Evolutionary conservation across 2,113 vertebrate species (phyloP).

Genomic region (Pantherophis guttatus): DNA sequence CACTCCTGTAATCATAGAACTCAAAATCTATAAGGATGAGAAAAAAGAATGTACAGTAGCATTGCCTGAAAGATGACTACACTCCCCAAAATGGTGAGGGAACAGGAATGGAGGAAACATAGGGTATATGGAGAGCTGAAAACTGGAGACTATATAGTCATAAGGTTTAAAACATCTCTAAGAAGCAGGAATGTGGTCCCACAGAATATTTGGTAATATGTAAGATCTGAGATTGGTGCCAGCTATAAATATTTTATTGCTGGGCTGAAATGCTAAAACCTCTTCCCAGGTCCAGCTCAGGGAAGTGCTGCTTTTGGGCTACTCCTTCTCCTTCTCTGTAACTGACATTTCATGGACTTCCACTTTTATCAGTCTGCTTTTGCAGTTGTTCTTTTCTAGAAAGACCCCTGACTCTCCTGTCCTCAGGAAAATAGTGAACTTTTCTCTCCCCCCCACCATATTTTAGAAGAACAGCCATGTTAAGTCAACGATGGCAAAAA

Average conservation of each 20-base stretch:
- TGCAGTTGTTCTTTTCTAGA: background rate
- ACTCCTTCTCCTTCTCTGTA: background rate
- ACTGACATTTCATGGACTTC: background rate
- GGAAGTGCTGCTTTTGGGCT: background rate
- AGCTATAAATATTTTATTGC: background rate
- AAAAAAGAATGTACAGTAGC: background rate
- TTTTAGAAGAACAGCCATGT: background rate
- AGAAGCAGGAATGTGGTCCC: background rate
- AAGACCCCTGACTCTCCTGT: background rate
- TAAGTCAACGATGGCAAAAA: background rate
- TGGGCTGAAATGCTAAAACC: background rate
- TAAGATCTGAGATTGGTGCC: background rate
- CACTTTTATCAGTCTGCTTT: background rate
- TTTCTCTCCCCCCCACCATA: background rate
- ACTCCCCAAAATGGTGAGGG: background rate
- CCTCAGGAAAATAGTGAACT: background rate
- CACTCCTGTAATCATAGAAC: background rate
- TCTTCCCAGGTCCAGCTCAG: background rate
- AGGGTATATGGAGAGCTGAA: background rate
- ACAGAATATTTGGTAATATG: background rate
- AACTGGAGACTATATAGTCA: background rate
- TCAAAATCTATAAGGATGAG: background rate
- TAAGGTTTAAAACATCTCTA: background rate
- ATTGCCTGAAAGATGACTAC: background rate
- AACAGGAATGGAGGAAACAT: background rate